Evolutionary conservation across 2,113 vertebrate genomes (phyloP).

Genomic region (Brevimyrus niger): DNA sequence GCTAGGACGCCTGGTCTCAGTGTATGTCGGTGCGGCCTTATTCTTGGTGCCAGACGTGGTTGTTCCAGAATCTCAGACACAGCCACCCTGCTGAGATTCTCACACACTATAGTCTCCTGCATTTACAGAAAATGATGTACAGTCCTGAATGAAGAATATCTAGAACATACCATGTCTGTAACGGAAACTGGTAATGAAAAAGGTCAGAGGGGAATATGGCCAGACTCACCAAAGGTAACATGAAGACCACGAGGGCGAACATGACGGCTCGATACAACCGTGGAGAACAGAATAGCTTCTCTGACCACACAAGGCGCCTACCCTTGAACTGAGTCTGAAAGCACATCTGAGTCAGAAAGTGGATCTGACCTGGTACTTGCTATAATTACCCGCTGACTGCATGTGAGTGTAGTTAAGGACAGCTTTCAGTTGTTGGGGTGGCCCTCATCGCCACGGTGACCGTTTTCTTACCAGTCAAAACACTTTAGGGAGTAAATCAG

Average conservation of each 20-base stretch:
- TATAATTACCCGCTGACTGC: not conserved
- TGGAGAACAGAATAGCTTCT: not conserved
- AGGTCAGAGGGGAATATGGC: not conserved
- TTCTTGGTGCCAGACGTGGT: not conserved
- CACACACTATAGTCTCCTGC: not conserved
- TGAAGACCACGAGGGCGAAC: not conserved
- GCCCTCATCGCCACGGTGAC: not conserved
- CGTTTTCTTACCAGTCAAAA: not conserved
- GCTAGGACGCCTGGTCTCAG: not conserved
- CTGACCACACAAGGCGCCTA: not conserved
- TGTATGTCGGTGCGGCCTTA: not conserved
- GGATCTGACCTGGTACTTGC: not conserved
- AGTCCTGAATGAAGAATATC: not conserved
- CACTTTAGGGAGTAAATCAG: not conserved
- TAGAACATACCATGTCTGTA: not conserved
- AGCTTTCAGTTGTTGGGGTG: not conserved
- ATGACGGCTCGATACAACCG: not conserved
- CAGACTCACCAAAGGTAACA: not conserved
- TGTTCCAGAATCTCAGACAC: not conserved
- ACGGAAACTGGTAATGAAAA: not conserved
- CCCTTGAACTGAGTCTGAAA: not conserved
- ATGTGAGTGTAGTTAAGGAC: not conserved
- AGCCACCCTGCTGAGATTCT: not conserved
- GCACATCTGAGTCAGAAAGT: too few relatives aligned
- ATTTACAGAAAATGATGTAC: not conserved